Base-by-base conservation (phyloP, 2,797 vertebrate genomes). In the Alauda arvensis region DNA sequence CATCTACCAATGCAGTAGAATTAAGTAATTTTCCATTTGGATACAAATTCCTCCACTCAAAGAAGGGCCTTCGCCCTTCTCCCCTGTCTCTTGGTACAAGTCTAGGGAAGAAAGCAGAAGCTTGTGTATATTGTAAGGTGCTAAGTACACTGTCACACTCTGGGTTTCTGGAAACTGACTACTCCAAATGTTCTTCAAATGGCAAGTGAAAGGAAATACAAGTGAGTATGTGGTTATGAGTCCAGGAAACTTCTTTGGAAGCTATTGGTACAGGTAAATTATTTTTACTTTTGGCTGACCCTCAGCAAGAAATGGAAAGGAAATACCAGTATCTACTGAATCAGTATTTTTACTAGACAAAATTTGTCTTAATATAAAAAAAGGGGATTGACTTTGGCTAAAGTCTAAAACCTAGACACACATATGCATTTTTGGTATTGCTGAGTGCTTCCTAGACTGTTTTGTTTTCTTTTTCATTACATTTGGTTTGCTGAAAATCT, bases 271-370 rank as follows among this genome's bases (percentile, higher is more conserved):
- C 53, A 92, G 88, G 92, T 94, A 91, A 95, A 93, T 65, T 25
- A 84, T 94, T 94, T 93, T 95, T 93, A 86, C 88, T 91, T 88
- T 95, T 94, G 93, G 85, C 88, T 93, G 93, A 94, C 92, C 90
- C 61, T 85, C 55, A 66, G 31, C 45, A 56, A 92, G 69, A 93
- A 89, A 87, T 87, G 65, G 77, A 94, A 91, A 95, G 86, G 65
- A 96, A 95, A 94, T 93, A 88, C 60, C 84, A 90, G 3, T 85
- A 88, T 83, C 71, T 92, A 79, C 91, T 67, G 86, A 83, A 92
- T 81, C 65, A 85, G 87, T 94, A 87, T 90, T 94, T 95, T 93
- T 93, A 91, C 93, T 91, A 72, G 48, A 85, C 88, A 40, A 84
- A 91, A 74, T 69, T 72, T 21, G 5, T 78, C 87, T 65, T 87